phyloP scores from a whole-genome alignment of 1,140 invertebrate species.

The Dendrolimus punctatus region DNA sequence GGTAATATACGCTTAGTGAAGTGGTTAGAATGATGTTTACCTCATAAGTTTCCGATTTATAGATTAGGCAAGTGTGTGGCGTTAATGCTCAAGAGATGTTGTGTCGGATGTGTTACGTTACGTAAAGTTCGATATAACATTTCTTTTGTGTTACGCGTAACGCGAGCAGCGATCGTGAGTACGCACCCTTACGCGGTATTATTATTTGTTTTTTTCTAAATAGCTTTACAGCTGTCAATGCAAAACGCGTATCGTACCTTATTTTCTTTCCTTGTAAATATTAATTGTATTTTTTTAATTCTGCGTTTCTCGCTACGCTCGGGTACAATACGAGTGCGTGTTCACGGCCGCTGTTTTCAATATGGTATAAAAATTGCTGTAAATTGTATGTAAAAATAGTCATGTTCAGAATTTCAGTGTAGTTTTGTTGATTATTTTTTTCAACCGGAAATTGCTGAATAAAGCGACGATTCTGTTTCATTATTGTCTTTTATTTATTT shows the following conservation, averaged over 20 bases:
- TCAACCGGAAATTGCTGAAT: conserved; percentile 66
- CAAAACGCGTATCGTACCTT: conserved; percentile 24
- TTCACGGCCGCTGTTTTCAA: conserved; percentile 23
- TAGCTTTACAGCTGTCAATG: conserved; percentile 5
- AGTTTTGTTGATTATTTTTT: conserved; percentile 69
- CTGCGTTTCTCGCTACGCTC: conserved; percentile 14
- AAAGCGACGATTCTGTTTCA: conserved; percentile 68
- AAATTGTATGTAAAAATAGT: conserved; percentile 70
- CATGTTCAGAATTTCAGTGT: conserved; percentile 65
- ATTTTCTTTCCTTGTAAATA: conserved; percentile 48
- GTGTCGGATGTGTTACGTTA: no score
- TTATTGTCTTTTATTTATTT: conserved; percentile 46
- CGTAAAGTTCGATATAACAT: no score
- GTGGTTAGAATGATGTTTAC: conserved; percentile 55
- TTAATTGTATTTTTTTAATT: conserved; percentile 29
- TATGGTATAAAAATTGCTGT: conserved; percentile 50
- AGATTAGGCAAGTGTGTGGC: no score
- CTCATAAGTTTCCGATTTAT: conserved; percentile 44
- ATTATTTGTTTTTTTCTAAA: no score
- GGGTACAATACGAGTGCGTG: conserved; percentile 20
- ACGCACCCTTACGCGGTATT: no score
- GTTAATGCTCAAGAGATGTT: no score
- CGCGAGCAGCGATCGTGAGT: no score
- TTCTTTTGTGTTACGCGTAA: no score
- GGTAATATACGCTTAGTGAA: conserved; percentile 68